Percentiles rank a stretch among this genome's conserved stretches.
phyloP scores from a whole-genome alignment of 2,797 vertebrate genomes.

The Leontopithecus rosalia region DNA sequence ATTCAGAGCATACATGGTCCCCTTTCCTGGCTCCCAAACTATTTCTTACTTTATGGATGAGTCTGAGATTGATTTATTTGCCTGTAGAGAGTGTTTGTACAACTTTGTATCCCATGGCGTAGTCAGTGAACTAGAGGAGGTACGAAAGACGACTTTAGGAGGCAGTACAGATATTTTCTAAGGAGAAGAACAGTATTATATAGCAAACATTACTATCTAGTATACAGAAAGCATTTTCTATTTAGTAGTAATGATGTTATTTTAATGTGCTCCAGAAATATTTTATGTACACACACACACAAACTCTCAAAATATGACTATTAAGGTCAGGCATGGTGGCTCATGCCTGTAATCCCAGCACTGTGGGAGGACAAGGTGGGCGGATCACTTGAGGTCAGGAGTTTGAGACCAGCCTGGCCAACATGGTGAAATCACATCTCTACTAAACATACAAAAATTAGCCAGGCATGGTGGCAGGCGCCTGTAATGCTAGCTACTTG shows the following conservation, averaged over 20 bases:
- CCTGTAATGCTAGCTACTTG: neutral
- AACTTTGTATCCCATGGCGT: neutral
- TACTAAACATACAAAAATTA: neutral
- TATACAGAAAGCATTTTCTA: neutral
- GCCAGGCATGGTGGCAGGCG: neutral
- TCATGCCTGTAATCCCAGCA: no score
- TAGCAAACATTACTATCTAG: neutral
- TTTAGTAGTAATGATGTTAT: neutral
- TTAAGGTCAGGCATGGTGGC: neutral
- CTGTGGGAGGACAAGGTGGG: neutral
- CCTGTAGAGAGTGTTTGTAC: neutral
- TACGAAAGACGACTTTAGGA: neutral
- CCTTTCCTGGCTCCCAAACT: neutral
- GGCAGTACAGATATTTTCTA: neutral
- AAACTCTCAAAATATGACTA: neutral
- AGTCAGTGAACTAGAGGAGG: neutral
- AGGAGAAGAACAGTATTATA: neutral
- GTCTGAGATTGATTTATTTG: neutral
- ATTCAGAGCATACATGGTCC: neutral
- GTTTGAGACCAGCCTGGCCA: neutral
- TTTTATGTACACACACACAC: accelerated
- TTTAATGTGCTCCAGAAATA: neutral
- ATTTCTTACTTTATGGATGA: neutral
- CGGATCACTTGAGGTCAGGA: neutral
- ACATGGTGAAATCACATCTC: neutral